Evolutionary conservation across 2,888 invertebrate genomes (phyloP).

Genomic region (Anthophora plumipes): DNA sequence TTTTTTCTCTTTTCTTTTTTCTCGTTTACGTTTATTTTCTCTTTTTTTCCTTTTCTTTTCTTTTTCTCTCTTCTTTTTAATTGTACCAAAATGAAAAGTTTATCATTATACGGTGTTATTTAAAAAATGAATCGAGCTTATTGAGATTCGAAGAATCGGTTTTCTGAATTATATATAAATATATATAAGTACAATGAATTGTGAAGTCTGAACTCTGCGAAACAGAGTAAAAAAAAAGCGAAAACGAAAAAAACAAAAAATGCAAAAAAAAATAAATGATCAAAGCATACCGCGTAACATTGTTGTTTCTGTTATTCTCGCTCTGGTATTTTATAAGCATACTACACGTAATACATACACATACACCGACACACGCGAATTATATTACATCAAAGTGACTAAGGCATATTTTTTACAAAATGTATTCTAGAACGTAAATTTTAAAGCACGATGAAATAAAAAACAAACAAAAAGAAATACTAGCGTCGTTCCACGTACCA

Average conservation of each 20-base stretch:
- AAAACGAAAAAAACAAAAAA: too few species aligned
- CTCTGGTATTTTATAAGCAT: slow-evolving; percentile 74
- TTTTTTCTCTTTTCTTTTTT: slow-evolving; percentile 7
- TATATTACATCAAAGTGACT: slow-evolving; percentile 66
- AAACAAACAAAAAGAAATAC: slow-evolving; percentile 41
- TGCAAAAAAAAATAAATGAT: slow-evolving; percentile 15
- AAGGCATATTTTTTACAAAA: slow-evolving; percentile 76
- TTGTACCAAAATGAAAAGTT: slow-evolving; percentile 17
- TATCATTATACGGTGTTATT: slow-evolving; percentile 30
- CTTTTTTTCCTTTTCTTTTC: slow-evolving; percentile 6
- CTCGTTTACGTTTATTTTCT: slow-evolving; percentile 4
- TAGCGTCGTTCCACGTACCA: slow-evolving; percentile 62
- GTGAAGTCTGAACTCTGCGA: slow-evolving; percentile 31
- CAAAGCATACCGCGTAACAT: slow-evolving; percentile 58
- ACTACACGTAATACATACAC: not conserved
- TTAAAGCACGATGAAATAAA: slow-evolving; percentile 51
- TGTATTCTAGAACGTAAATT: slow-evolving; percentile 62
- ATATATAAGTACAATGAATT: slow-evolving; percentile 32
- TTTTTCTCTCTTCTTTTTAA: slow-evolving; percentile 6
- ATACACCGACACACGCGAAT: slow-evolving; percentile 51
- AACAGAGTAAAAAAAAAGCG: slow-evolving; percentile 10
- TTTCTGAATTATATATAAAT: slow-evolving; percentile 43
- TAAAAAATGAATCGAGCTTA: slow-evolving; percentile 62
- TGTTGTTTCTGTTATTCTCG: slow-evolving; percentile 77
- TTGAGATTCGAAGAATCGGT: slow-evolving; percentile 35